phyloP scores from a whole-genome alignment of 2,797 vertebrate genomes.

The Enteromius viviparus region DNA sequence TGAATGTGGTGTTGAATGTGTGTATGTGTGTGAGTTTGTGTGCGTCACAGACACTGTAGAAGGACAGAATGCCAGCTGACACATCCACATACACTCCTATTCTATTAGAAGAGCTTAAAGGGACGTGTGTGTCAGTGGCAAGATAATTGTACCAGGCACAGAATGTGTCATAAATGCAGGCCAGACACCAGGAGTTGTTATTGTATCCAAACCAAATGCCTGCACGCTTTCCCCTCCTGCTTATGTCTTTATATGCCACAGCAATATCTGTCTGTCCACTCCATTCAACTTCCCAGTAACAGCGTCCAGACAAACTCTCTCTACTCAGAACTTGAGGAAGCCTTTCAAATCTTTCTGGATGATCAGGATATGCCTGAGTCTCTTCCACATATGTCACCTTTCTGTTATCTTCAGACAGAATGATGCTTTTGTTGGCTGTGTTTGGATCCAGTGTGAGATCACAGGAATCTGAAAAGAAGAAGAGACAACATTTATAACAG shows the following conservation, averaged over 20 bases:
- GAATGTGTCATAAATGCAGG: not conserved
- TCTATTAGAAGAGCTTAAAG: not conserved
- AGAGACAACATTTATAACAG: not conserved
- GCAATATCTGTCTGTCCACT: not conserved
- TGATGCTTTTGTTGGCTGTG: not conserved
- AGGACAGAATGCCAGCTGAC: not conserved
- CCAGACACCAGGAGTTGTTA: not conserved
- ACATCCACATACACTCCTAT: not conserved
- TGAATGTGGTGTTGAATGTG: not conserved
- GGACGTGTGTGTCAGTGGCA: not conserved
- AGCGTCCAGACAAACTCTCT: conserved; percentile 16
- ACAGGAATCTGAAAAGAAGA: not conserved
- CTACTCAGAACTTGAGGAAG: not conserved
- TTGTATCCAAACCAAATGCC: not conserved
- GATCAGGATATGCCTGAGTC: not conserved
- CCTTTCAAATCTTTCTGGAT: not conserved
- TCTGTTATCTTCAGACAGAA: not conserved
- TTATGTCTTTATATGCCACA: not conserved
- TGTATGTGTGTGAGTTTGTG: not conserved
- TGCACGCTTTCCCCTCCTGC: not conserved
- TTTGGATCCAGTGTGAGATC: conserved; percentile 12
- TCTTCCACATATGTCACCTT: conserved; percentile 1
- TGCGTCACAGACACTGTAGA: not conserved
- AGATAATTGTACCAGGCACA: not conserved
- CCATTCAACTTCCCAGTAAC: conserved; percentile 21